Evolutionary conservation across 1,140 invertebrate species (phyloP).

Genomic region (Lamellibrachia luymesi): DNA sequence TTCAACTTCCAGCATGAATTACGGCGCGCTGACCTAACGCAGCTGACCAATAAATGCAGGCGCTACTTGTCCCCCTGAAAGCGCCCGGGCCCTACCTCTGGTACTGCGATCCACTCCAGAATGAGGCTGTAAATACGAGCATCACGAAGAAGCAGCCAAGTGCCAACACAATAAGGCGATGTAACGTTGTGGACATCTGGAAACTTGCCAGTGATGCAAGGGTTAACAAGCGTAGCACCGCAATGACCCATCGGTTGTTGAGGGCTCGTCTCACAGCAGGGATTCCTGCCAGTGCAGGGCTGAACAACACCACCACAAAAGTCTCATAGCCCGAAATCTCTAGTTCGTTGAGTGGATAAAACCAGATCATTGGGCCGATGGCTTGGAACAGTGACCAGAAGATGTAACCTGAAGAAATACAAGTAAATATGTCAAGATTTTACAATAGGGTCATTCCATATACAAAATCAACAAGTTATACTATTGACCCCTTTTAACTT

Average conservation of each 20-base stretch:
- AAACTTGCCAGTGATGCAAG: constrained; percentile 47
- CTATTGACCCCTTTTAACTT: too few relatives aligned
- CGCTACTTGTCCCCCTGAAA: neutral
- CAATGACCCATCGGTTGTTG: constrained; percentile 40
- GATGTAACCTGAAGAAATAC: constrained; percentile 48
- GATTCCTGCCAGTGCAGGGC: constrained; percentile 44
- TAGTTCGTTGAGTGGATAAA: constrained; percentile 57
- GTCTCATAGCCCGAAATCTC: constrained; percentile 57
- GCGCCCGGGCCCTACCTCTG: constrained; percentile 31
- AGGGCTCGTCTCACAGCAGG: constrained; percentile 36
- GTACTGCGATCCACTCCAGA: constrained; percentile 44
- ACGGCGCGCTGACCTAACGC: too few relatives aligned
- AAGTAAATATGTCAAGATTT: neutral
- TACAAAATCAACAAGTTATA: too few relatives aligned
- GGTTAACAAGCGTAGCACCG: constrained; percentile 39
- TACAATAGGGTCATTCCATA: too few relatives aligned
- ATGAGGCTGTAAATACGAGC: constrained; percentile 41
- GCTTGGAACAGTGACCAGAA: constrained; percentile 57
- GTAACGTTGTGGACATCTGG: constrained; percentile 48
- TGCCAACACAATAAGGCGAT: constrained; percentile 44
- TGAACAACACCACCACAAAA: constrained; percentile 47
- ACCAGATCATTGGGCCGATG: constrained; percentile 57
- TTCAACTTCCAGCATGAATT: neutral
- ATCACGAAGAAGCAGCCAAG: constrained; percentile 38
- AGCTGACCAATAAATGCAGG: too few relatives aligned